Evolutionary conservation across 2,888 invertebrate genomes (phyloP).

Genomic region (Andricus quercusramuli): DNA sequence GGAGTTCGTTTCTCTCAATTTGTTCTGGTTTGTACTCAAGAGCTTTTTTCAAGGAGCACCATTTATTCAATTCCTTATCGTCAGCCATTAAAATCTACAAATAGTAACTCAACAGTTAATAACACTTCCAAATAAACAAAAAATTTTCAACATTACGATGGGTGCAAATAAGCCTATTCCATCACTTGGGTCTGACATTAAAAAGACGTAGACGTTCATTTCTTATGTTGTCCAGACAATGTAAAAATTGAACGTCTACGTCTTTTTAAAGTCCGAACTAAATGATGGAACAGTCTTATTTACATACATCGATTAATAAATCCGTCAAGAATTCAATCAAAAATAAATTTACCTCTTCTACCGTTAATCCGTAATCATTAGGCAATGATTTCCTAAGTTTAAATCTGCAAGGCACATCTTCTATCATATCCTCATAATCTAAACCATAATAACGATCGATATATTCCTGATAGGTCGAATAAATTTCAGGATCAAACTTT

Average conservation of each 20-base stretch:
- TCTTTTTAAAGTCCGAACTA: too few species aligned
- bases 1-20: conserved; percentile 89
- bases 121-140: conserved; percentile 11
- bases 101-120: conserved; percentile 13
- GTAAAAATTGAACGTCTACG: too few species aligned
- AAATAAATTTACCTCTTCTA: conserved; percentile 88
- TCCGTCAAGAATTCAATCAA: background rate
- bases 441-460: conserved; percentile 97
- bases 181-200: too few species aligned
- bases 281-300: too few species aligned
- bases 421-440: conserved; percentile 97
- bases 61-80: conserved; percentile 95
- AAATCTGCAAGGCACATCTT: conserved; percentile 93
- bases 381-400: conserved; percentile 94
- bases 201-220: too few species aligned
- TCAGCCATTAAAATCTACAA: conserved; percentile 91
- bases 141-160: background rate
- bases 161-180: too few species aligned
- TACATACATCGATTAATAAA: background rate
- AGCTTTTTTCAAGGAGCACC: conserved; percentile 95
- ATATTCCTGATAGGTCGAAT: conserved; percentile 90
- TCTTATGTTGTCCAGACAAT: too few species aligned
- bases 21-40: conserved; percentile 88
- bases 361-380: conserved; percentile 93
- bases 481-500: conserved; percentile 86